phyloP scores from a whole-genome alignment of 2,113 vertebrate genomes.

The Myotis davidii region DNA sequence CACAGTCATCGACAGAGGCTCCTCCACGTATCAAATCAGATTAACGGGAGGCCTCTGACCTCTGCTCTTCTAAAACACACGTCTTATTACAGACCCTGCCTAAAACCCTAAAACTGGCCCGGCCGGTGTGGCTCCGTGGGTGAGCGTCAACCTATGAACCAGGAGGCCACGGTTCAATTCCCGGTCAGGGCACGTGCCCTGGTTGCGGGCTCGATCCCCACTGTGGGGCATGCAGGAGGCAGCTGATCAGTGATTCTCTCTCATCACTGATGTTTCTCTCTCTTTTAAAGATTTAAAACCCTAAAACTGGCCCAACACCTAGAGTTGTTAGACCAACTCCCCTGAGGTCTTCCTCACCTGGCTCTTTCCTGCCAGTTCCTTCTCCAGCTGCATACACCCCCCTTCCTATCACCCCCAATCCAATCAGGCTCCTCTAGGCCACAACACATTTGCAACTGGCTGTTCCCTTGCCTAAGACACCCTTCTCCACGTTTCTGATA shows the following conservation, averaged over 20 bases:
- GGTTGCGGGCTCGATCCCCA: too few species aligned
- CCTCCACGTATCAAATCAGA: background rate
- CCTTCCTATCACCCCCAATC: background rate
- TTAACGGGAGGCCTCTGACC: background rate
- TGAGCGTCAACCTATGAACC: too few species aligned
- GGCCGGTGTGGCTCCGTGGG: too few species aligned
- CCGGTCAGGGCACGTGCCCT: too few species aligned
- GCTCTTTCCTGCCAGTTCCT: background rate
- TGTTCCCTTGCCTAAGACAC: background rate
- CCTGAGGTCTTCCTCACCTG: background rate
- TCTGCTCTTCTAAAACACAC: background rate
- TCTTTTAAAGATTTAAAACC: too few species aligned
- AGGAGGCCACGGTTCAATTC: too few species aligned
- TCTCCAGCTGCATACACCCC: background rate
- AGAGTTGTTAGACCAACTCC: background rate
- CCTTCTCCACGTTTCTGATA: background rate
- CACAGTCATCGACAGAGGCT: background rate
- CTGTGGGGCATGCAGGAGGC: too few species aligned
- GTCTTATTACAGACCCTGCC: background rate
- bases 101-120: background rate
- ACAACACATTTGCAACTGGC: too few species aligned
- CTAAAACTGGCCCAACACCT: too few species aligned
- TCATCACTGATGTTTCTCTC: too few species aligned
- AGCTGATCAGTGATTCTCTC: too few species aligned
- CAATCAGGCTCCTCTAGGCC: background rate